These are phyloP conservation scores for Poecilia wingei DNA, from an alignment of 2,797 vertebrate genomes.

Conservation along the genomic window DNA sequence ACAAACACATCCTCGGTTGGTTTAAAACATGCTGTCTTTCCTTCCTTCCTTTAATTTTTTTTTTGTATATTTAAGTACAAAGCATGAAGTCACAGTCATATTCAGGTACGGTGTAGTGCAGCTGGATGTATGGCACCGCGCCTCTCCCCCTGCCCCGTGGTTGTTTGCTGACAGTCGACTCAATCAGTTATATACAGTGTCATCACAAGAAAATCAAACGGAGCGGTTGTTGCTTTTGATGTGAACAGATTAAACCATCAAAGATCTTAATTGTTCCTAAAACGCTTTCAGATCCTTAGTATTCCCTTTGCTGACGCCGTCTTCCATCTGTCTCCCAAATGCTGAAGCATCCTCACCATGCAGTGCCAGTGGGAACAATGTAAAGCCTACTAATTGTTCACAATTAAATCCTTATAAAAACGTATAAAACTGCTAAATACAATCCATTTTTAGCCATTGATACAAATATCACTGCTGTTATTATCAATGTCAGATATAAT, in stretches of 20 bases:
- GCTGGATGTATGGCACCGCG: not conserved
- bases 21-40: constrained; percentile 16
- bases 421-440: not conserved
- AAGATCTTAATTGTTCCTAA: constrained; percentile 84
- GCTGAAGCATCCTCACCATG: constrained; percentile 28
- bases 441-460: not conserved
- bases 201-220: constrained; percentile 81
- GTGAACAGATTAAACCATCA: constrained; percentile 83
- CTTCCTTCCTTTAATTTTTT: not conserved
- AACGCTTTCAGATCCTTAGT: constrained; percentile 79
- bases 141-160: constrained; percentile 23
- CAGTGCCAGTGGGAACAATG: constrained; percentile 16
- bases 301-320: constrained; percentile 75
- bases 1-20: constrained; percentile 28
- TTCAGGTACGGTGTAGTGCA: not conserved
- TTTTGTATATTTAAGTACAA: not conserved
- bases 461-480: not conserved
- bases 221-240: constrained; percentile 78
- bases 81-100: constrained; percentile 11
- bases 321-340: constrained; percentile 75
- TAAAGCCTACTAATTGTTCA: constrained; percentile 32
- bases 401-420: not conserved
- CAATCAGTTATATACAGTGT: constrained; percentile 62
- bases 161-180: constrained; percentile 64
- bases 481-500: not conserved